Percentiles rank a stretch among this genome's conserved stretches.
phyloP scores from a whole-genome alignment of 2,113 vertebrate species.

The Psittacus erithacus region DNA sequence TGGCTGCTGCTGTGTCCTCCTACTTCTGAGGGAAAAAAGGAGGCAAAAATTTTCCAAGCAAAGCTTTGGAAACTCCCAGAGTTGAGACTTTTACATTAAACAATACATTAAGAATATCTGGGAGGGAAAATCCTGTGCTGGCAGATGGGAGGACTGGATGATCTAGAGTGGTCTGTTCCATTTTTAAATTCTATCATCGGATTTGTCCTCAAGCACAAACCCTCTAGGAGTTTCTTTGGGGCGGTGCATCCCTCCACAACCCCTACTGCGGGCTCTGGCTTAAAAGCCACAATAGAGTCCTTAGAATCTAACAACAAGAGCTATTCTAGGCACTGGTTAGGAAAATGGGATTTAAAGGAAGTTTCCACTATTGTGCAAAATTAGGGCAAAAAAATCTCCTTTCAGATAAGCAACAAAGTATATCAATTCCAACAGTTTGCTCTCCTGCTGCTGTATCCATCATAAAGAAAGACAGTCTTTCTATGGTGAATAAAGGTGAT shows the following conservation, averaged over 20 bases:
- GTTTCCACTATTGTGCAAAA: conserved; percentile 73
- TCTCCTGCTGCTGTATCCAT: conserved; percentile 73
- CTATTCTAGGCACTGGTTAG: conserved; percentile 69
- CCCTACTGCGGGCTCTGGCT: conserved; percentile 69
- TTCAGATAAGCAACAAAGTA: conserved; percentile 74
- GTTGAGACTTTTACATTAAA: conserved; percentile 59
- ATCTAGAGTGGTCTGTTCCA: conserved; percentile 62
- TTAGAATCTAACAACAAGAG: conserved; percentile 71
- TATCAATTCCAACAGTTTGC: conserved; percentile 74
- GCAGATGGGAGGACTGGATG: conserved; percentile 45
- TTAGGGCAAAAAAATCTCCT: conserved; percentile 74
- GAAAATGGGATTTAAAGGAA: conserved; percentile 76
- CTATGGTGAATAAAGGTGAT: conserved; percentile 69
- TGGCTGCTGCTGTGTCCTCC: conserved; percentile 52
- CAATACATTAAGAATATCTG: conserved; percentile 61
- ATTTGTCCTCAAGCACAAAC: conserved; percentile 66
- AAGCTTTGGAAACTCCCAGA: conserved; percentile 52
- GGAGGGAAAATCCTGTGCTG: conserved; percentile 57
- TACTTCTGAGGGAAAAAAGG: conserved; percentile 46
- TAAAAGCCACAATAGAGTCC: conserved; percentile 75
- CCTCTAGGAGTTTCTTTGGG: conserved; percentile 65
- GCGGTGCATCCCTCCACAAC: conserved; percentile 53
- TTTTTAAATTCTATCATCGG: conserved; percentile 62
- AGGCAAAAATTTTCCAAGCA: conserved; percentile 50
- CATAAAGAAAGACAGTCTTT: conserved; percentile 68